Percentiles rank a stretch among this genome's conserved stretches.
phyloP scores from a whole-genome alignment of 2,888 invertebrate genomes.

The Coecobrya sp. region DNA sequence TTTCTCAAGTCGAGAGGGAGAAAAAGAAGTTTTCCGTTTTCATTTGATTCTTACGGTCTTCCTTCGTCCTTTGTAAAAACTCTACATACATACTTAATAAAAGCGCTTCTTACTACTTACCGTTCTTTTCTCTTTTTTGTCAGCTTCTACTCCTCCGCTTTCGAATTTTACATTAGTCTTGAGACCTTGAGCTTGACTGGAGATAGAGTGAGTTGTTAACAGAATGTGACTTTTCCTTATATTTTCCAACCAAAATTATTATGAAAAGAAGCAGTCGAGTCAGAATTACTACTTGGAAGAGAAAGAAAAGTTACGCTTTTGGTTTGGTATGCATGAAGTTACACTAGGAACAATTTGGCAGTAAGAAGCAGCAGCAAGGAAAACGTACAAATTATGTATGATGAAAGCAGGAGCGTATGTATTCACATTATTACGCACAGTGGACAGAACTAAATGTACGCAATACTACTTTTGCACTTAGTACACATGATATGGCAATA shows the following conservation, averaged over 20 bases:
- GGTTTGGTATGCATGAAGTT: conserved; percentile 20
- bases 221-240: conserved; percentile 58
- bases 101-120: neutral
- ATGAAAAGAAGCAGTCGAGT: conserved; percentile 43
- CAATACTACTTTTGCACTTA: neutral
- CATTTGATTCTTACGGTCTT: conserved; percentile 44
- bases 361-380: neutral
- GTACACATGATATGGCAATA: neutral
- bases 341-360: neutral
- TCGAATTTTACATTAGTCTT: conserved; percentile 44
- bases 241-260: conserved; percentile 2
- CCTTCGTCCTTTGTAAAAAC: conserved; percentile 43
- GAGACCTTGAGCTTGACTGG: conserved; percentile 39
- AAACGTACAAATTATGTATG: conserved; percentile 47
- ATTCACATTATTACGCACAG: conserved; percentile 33
- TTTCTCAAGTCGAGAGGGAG: neutral
- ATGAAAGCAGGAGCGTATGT: neutral
- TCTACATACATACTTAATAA: neutral
- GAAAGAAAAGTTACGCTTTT: neutral
- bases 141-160: no score
- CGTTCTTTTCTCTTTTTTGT: conserved; percentile 4
- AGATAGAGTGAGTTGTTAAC: conserved; percentile 70
- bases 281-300: conserved; percentile 2
- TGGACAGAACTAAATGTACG: neutral
- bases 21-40: conserved; percentile 40